These are phyloP conservation scores for Hydropsyche betteni DNA, from an alignment of 2,888 invertebrate species.

Conservation along the genomic window DNA sequence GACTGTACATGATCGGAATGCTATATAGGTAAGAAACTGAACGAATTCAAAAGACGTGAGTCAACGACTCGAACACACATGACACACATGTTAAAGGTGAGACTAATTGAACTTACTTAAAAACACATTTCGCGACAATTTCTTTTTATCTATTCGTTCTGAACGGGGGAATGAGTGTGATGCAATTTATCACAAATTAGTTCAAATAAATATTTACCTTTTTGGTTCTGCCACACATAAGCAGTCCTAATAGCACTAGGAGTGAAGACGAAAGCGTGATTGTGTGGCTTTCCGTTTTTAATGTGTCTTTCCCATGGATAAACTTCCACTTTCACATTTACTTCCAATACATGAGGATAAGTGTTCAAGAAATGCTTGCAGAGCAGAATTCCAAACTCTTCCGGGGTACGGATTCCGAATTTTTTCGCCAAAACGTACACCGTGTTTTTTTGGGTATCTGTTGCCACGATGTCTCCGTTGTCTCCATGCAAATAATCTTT, in stretches of 20 bases:
- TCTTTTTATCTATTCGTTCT: no score
- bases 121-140: no score
- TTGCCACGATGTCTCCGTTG: constrained; percentile 82
- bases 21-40: no score
- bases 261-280: constrained; percentile 79
- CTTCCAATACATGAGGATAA: constrained; percentile 78
- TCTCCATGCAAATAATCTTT: constrained; percentile 79
- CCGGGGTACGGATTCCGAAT: constrained; percentile 78
- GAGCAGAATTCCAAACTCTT: constrained; percentile 78
- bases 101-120: no score
- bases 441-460: constrained; percentile 85
- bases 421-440: constrained; percentile 82
- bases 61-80: no score
- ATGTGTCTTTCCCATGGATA: constrained; percentile 80
- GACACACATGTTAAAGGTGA: no score
- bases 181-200: not conserved
- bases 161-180: no score
- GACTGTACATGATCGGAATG: no score
- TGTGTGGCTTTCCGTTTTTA: constrained; percentile 67
- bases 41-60: no score
- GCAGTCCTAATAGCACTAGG: constrained; percentile 75
- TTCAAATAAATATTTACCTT: constrained; percentile 68
- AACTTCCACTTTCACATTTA: constrained; percentile 74
- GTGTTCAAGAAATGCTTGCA: constrained; percentile 78
- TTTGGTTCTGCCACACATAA: constrained; percentile 72